Percentiles rank a stretch among this genome's conserved stretches.
These are phyloP conservation scores for Platichthys flesus DNA, from an alignment of 2,113 vertebrate genomes.

Conservation along the genomic window DNA sequence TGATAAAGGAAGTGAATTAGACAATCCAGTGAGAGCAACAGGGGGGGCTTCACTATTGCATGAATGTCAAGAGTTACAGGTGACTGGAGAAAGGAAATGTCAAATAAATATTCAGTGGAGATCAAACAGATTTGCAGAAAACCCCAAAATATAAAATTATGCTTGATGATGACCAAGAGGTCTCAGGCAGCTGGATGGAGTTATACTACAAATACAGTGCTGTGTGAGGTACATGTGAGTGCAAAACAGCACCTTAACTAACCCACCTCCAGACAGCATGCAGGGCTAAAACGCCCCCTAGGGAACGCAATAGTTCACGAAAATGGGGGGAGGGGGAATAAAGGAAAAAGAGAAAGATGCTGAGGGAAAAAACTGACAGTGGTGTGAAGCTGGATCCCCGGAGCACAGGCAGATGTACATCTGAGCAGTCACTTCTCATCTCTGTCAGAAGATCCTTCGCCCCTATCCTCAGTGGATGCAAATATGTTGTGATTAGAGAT, in stretches of 20 bases:
- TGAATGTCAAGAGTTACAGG: slow-evolving; percentile 13
- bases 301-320: slow-evolving; percentile 41
- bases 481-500: slow-evolving; percentile 4
- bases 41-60: not conserved
- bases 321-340: not conserved
- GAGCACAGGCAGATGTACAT: slow-evolving; percentile 23
- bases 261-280: slow-evolving; percentile 26
- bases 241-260: slow-evolving; percentile 33
- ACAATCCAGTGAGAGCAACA: not conserved
- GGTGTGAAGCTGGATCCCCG: slow-evolving; percentile 29
- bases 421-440: slow-evolving; percentile 43
- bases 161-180: not conserved
- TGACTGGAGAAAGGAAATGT: slow-evolving; percentile 2
- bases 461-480: not conserved
- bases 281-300: not conserved
- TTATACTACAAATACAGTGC: not conserved
- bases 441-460: slow-evolving; percentile 14
- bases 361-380: not conserved
- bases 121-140: not conserved
- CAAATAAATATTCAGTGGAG: slow-evolving; percentile 1
- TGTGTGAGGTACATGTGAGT: not conserved
- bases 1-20: not conserved
- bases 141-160: not conserved
- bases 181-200: not conserved
- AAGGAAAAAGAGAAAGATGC: not conserved